Percentiles rank a stretch among this genome's conserved stretches.
These are phyloP conservation scores for Phenganax marumi DNA, from an alignment of 92 coral and sea anemone genomes.

Conservation along the genomic window DNA sequence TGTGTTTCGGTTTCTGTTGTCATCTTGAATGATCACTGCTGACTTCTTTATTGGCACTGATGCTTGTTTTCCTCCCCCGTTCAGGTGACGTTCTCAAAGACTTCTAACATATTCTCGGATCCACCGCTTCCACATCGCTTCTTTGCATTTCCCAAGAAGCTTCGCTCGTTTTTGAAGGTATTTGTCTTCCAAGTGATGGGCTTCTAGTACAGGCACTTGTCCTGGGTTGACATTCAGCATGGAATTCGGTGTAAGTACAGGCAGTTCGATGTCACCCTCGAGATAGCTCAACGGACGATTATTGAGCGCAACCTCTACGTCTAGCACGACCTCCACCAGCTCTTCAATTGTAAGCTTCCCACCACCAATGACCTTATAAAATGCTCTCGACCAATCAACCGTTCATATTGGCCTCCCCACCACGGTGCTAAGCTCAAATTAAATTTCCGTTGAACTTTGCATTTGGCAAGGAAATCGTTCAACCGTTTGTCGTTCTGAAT, in stretches of 20 bases:
- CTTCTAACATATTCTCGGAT: constrained; percentile 40
- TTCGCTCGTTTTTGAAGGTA: constrained; percentile 52
- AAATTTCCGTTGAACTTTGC: too few relatives aligned
- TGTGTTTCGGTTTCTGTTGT: neutral
- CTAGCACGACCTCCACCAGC: constrained; percentile 48
- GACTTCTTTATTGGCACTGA: constrained; percentile 1
- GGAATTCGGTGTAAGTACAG: constrained; percentile 43
- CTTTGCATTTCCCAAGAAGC: constrained; percentile 41
- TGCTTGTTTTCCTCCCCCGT: constrained; percentile 10
- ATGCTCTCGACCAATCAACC: constrained; percentile 40
- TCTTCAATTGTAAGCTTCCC: constrained; percentile 46
- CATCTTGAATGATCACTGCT: neutral
- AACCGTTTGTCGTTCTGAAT: too few relatives aligned
- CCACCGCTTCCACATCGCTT: constrained; percentile 58
- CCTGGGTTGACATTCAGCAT: neutral
- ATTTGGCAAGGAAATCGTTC: too few relatives aligned
- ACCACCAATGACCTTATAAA: constrained; percentile 39
- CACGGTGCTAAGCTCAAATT: constrained; percentile 10
- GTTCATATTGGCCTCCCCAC: constrained; percentile 59
- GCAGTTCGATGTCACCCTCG: constrained; percentile 58
- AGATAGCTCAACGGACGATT: constrained; percentile 52
- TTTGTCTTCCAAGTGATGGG: constrained; percentile 15
- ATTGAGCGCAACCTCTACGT: constrained; percentile 47
- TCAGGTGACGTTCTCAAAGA: constrained; percentile 45
- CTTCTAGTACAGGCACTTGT: constrained; percentile 3